phyloP scores from a whole-genome alignment of 2,113 vertebrate genomes.

The Acrocephalus arundinaceus region DNA sequence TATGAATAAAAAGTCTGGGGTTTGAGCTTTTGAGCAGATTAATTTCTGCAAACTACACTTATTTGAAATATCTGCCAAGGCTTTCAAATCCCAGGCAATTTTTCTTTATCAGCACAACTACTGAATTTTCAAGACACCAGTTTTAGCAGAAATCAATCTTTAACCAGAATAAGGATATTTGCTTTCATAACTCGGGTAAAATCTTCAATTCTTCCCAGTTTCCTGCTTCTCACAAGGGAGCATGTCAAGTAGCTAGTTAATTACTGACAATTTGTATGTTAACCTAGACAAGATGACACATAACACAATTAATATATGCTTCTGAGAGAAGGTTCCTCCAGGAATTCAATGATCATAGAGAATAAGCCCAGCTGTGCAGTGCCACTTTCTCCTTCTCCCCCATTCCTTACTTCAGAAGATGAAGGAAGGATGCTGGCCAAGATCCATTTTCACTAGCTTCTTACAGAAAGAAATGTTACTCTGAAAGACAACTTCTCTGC shows the following conservation, averaged over 20 bases:
- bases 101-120: neutral
- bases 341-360: neutral
- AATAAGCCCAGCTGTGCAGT: neutral
- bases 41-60: neutral
- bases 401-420: neutral
- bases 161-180: neutral
- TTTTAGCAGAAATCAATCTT: neutral
- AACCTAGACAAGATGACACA: neutral
- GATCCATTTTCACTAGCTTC: neutral
- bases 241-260: neutral
- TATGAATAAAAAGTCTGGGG: neutral
- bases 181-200: neutral
- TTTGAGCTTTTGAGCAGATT: neutral
- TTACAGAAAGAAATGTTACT: neutral
- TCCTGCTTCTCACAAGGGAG: neutral
- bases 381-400: neutral
- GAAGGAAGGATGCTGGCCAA: neutral
- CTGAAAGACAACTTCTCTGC: neutral
- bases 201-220: neutral
- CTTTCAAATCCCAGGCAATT: neutral
- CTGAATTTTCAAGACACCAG: neutral
- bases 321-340: neutral
- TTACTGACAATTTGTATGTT: neutral
- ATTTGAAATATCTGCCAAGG: neutral
- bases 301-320: neutral